Conservation (phyloP, 2,888 invertebrate genomes). For the Timandra comae region DNA sequence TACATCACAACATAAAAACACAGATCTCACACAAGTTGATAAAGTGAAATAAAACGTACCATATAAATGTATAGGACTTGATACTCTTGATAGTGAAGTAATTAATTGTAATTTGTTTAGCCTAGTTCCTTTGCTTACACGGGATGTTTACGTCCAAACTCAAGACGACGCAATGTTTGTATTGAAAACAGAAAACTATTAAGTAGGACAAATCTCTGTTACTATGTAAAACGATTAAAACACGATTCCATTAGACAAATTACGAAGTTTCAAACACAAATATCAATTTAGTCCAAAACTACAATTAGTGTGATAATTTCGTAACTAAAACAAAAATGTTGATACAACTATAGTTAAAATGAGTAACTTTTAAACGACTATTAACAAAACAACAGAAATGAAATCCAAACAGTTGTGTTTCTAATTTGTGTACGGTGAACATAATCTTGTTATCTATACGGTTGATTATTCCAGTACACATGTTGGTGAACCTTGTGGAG, state of each 20-base stretch:
- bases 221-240: constrained; percentile 33
- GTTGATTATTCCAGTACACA: constrained; percentile 30
- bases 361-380: too few relatives aligned
- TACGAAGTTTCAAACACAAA: too few relatives aligned
- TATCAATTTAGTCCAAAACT: too few relatives aligned
- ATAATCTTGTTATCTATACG: not conserved
- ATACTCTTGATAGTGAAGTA: constrained; percentile 36
- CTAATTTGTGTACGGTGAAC: too few relatives aligned
- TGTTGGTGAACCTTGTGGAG: constrained; percentile 36
- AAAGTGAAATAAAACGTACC: constrained; percentile 18
- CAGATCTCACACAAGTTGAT: constrained; percentile 24
- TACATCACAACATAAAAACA: constrained; percentile 25
- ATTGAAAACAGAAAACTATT: constrained; percentile 47
- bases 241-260: constrained; percentile 19
- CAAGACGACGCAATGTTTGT: constrained; percentile 48
- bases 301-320: too few relatives aligned
- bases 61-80: too few relatives aligned
- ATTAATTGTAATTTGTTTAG: constrained; percentile 53
- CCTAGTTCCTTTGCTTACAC: constrained; percentile 47
- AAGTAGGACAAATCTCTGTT: constrained; percentile 46
- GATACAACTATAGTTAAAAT: too few relatives aligned
- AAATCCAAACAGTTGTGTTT: too few relatives aligned
- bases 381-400: too few relatives aligned
- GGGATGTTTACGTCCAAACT: constrained; percentile 58
- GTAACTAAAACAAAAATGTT: too few relatives aligned